Percentiles rank a stretch among this genome's conserved stretches.
These are phyloP conservation scores for Bucco capensis DNA, from an alignment of 2,113 vertebrate genomes.

Conservation along the genomic window DNA sequence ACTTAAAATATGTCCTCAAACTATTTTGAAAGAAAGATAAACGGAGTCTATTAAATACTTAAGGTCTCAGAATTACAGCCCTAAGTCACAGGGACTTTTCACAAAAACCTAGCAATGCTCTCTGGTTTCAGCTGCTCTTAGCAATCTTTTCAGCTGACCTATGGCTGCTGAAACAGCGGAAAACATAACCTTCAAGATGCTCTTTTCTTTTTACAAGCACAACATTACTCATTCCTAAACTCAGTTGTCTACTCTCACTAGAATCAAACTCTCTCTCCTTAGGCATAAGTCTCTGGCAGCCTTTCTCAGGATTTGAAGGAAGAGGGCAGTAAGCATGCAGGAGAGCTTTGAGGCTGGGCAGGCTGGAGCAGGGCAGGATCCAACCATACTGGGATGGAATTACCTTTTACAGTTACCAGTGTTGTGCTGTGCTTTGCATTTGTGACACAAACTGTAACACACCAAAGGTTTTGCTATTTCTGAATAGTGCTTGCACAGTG, in stretches of 20 bases:
- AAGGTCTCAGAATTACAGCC: background rate
- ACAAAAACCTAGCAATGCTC: background rate
- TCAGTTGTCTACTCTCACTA: background rate
- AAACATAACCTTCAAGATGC: background rate
- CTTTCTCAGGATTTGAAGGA: background rate
- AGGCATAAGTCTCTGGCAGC: background rate
- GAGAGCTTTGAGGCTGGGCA: background rate
- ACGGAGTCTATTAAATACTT: background rate
- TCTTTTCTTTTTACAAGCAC: background rate
- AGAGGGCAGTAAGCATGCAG: background rate
- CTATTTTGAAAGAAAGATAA: background rate
- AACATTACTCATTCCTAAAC: background rate
- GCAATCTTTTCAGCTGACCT: conserved; percentile 23
- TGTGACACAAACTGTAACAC: background rate
- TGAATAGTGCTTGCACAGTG: background rate
- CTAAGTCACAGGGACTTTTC: background rate
- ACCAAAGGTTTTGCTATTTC: background rate
- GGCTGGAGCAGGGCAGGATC: background rate
- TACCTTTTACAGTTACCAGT: background rate
- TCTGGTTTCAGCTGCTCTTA: background rate
- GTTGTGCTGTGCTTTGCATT: background rate
- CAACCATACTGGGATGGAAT: background rate
- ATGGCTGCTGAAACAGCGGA: background rate
- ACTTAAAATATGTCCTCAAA: background rate
- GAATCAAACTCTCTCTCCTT: background rate